Evolutionary conservation across 1,140 invertebrate genomes (phyloP), one percentile per base, ranked within the genome.

Genomic region (Belonocnema kinseyi): DNA sequence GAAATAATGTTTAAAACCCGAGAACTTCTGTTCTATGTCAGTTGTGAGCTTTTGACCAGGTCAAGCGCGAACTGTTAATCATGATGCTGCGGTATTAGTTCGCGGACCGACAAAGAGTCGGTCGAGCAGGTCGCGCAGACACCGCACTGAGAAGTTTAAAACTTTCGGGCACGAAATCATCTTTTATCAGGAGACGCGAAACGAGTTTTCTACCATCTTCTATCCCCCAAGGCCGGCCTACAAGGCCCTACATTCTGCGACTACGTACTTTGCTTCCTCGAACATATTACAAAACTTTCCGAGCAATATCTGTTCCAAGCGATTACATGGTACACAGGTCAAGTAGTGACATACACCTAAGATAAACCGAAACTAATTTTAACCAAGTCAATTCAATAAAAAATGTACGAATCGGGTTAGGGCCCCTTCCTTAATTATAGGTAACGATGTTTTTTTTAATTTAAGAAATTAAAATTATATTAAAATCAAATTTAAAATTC

Each of bases 41-140:
- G 70, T 72, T 16, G 33, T 16, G 46, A 50, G 50, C 46, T 7
- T 14, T 26, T 21, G 46, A n/a, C n/a, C 70, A 72, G 70, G 46
- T 50, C 58, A 50, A 51, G 50, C 70, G 70, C 70, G n/a, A 78
- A 74, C 82, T 77, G 80, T 85, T 82, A 85, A 85, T 85, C 78
- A 85, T 72, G 75, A 80, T 76, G 58, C 54, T 77, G 72, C 76
- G 79, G 78, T 83, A 83, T 82, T 83, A 84, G 78, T 85, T 85
- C 84, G 84, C 85, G 84, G 81, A 70, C 72, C 76, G 82, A 79
- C 81, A 80, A 83, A 84, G 80, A 84, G 79, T 75, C 80, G 78
- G 80, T 78, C 76, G 80, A 61, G 73, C 77, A 77, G 77, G 75
- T 80, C 78, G 79, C 76, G 54, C 79, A 80, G 75, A 81, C 77